Percentiles rank a stretch among this genome's conserved stretches.
Conservation (phyloP, 2,888 invertebrate species). For the Syritta pipiens region DNA sequence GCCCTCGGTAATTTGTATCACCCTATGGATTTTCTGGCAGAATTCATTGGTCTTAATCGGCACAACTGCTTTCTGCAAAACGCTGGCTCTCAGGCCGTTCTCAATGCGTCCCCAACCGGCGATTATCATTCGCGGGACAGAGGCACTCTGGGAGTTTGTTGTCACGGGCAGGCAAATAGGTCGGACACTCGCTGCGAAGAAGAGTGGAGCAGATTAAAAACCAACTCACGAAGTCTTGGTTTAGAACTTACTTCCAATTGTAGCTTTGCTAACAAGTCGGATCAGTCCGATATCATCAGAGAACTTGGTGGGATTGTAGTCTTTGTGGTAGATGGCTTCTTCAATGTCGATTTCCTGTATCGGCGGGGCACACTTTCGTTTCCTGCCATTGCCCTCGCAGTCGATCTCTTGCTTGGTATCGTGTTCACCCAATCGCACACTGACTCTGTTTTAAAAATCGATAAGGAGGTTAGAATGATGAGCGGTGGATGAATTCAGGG, state of each 20-base stretch:
- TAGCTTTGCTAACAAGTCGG: constrained; percentile 75
- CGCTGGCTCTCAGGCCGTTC: constrained; percentile 13
- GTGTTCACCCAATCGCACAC: constrained; percentile 79
- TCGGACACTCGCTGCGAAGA: constrained; percentile 71
- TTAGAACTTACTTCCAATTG: constrained; percentile 71
- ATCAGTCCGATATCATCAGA: constrained; percentile 83
- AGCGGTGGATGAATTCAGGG: no score
- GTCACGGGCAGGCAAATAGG: constrained; percentile 76
- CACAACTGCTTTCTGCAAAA: constrained; percentile 72
- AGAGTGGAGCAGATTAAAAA: background rate
- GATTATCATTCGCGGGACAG: constrained; percentile 70
- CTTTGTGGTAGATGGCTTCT: constrained; percentile 80
- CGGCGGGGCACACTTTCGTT: constrained; percentile 76
- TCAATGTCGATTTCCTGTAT: constrained; percentile 77
- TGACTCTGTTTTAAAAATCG: constrained; percentile 71
- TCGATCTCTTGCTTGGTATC: constrained; percentile 74
- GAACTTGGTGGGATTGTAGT: constrained; percentile 77
- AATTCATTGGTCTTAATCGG: constrained; percentile 59
- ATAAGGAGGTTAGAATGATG: no score
- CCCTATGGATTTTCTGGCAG: constrained; percentile 75
- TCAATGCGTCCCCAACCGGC: constrained; percentile 77
- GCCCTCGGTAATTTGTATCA: constrained; percentile 5
- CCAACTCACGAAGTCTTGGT: background rate
- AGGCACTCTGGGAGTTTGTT: constrained; percentile 41
- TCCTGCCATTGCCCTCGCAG: constrained; percentile 72